These are phyloP conservation scores for Drosophila chauvacae DNA, from an alignment of 1,140 invertebrate species.

Conservation along the genomic window DNA sequence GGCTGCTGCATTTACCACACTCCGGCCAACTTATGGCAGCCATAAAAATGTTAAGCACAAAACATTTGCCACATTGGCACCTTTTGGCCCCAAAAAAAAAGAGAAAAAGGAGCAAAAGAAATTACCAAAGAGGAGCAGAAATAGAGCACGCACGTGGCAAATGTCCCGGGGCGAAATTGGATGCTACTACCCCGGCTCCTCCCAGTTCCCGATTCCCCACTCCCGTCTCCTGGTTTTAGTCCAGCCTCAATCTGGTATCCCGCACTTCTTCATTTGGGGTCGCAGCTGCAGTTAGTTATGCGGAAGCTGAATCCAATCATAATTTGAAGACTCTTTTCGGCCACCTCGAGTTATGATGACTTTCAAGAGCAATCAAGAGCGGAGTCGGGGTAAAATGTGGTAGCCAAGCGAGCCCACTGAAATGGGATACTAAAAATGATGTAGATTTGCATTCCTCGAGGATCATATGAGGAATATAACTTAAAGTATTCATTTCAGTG, in stretches of 20 bases:
- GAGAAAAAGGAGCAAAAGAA: background rate
- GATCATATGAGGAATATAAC: slow-evolving; percentile 6
- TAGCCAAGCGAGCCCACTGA: slow-evolving; percentile 2
- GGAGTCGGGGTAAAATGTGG: slow-evolving; percentile 8
- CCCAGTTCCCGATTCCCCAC: background rate
- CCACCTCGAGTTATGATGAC: slow-evolving; percentile 26
- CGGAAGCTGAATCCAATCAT: slow-evolving; percentile 56
- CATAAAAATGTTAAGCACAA: slow-evolving; percentile 81
- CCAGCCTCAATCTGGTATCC: slow-evolving; percentile 6
- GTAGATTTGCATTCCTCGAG: slow-evolving; percentile 8
- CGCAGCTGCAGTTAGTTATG: slow-evolving; percentile 57
- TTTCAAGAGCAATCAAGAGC: slow-evolving; percentile 37
- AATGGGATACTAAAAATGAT: slow-evolving; percentile 32
- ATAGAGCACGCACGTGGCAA: slow-evolving; percentile 77
- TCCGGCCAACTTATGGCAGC: slow-evolving; percentile 65
- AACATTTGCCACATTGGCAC: slow-evolving; percentile 82
- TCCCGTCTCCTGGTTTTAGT: background rate
- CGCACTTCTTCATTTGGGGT: slow-evolving; percentile 41
- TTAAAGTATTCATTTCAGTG: background rate
- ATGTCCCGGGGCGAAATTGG: slow-evolving; percentile 54
- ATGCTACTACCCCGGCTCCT: slow-evolving; percentile 38
- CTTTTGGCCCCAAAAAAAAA: slow-evolving; percentile 55
- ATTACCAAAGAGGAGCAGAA: slow-evolving; percentile 36
- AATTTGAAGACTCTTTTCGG: slow-evolving; percentile 49
- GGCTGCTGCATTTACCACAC: slow-evolving; percentile 59